phyloP scores from a whole-genome alignment of 1,140 invertebrate species.

The Brachystomella parvula region DNA sequence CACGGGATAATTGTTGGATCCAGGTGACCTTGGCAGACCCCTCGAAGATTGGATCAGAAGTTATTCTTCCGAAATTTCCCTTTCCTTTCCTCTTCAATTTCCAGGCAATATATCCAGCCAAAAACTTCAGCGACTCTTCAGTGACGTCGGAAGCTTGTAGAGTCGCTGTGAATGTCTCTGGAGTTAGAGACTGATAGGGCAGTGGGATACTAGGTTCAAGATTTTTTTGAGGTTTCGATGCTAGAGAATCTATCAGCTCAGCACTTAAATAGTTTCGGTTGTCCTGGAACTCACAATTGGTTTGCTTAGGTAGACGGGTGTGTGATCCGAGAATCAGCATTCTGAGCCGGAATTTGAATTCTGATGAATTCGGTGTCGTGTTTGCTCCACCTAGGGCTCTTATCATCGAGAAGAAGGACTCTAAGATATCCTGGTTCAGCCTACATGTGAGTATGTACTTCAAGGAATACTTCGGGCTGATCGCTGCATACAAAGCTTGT shows the following conservation, averaged over 20 bases:
- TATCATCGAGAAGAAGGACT: slow-evolving; percentile 32
- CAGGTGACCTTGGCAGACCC: too few species aligned
- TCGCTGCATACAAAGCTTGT: slow-evolving; percentile 15
- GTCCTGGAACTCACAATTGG: slow-evolving; percentile 5
- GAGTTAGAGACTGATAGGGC: background rate
- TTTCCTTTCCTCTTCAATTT: background rate
- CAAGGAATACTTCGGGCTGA: slow-evolving; percentile 2
- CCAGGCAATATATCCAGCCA: slow-evolving; percentile 11
- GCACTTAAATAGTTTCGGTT: slow-evolving; percentile 1
- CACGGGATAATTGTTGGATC: too few species aligned
- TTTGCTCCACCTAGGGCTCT: slow-evolving; percentile 24
- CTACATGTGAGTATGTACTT: slow-evolving; percentile 25
- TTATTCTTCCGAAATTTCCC: background rate
- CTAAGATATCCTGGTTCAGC: slow-evolving; percentile 31
- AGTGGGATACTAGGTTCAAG: background rate
- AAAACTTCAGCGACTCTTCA: background rate
- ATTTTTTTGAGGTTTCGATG: slow-evolving; percentile 1
- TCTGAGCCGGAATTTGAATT: slow-evolving; percentile 28
- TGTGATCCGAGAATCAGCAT: slow-evolving; percentile 21
- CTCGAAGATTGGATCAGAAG: too few species aligned
- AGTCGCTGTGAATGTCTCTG: background rate
- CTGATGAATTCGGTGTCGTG: slow-evolving; percentile 14
- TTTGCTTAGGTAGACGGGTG: background rate
- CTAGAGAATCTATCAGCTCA: too few species aligned
- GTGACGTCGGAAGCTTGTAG: background rate